Percentiles rank a stretch among this genome's conserved stretches.
These are phyloP conservation scores for Bombus soroeensis DNA, from an alignment of 1,140 invertebrate species.

Conservation along the genomic window DNA sequence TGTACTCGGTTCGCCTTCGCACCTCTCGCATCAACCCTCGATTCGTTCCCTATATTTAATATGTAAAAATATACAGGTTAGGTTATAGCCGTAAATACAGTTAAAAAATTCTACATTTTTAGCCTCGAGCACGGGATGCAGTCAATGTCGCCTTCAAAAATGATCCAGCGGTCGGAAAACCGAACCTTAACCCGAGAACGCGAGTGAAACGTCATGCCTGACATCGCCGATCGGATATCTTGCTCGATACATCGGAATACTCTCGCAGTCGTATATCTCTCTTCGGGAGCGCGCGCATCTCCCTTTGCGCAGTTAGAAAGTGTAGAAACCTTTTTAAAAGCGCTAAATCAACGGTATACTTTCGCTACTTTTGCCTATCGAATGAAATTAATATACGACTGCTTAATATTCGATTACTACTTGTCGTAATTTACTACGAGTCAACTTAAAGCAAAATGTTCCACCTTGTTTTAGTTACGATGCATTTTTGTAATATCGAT, in stretches of 20 bases:
- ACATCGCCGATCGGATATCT: conserved; percentile 55
- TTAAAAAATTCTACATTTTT: conserved; percentile 72
- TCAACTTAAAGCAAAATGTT: background rate
- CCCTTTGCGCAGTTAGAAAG: background rate
- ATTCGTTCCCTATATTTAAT: conserved; percentile 73
- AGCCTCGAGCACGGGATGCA: conserved; percentile 70
- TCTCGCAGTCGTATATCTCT: conserved; percentile 4
- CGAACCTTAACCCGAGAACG: conserved; percentile 58
- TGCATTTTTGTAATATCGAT: conserved; percentile 17
- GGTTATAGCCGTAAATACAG: conserved; percentile 78
- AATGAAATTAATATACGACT: conserved; percentile 8
- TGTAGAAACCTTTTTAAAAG: background rate
- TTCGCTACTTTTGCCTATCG: background rate
- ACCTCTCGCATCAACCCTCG: conserved; percentile 51
- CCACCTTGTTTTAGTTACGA: background rate
- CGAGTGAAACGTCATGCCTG: conserved; percentile 61
- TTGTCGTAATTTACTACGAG: background rate
- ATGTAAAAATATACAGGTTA: conserved; percentile 82
- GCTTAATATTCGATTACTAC: background rate
- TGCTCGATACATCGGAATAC: conserved; percentile 25
- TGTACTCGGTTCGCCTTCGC: conserved; percentile 63
- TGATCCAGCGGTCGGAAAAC: conserved; percentile 57
- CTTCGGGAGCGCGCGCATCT: background rate
- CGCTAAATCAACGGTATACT: background rate
- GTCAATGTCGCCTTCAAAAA: conserved; percentile 61